phyloP scores from a whole-genome alignment of 1,140 invertebrate genomes.

The Lasioglossum baleicum region DNA sequence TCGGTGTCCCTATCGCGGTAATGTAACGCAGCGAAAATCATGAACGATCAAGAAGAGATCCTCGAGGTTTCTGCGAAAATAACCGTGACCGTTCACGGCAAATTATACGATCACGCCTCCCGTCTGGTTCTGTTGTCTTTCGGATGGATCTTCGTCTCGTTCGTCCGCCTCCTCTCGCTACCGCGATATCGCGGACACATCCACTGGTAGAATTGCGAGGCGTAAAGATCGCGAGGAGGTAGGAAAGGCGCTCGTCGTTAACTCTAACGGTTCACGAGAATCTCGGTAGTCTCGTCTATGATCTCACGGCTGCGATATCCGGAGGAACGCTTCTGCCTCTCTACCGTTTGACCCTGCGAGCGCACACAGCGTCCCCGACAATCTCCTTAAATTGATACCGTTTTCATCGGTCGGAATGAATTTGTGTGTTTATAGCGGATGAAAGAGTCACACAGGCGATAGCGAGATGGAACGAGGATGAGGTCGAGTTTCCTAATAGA shows the following conservation, averaged over 20 bases:
- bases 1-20: too few relatives aligned
- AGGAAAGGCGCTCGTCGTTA: slow-evolving; percentile 46
- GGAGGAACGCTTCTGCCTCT: neutral
- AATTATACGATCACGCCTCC: slow-evolving; percentile 31
- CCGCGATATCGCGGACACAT: slow-evolving; percentile 28
- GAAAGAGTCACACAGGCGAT: too few relatives aligned
- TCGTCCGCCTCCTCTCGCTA: slow-evolving; percentile 35
- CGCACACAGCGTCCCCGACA: neutral
- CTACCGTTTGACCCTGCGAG: neutral
- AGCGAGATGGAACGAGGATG: too few relatives aligned
- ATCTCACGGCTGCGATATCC: slow-evolving; percentile 30
- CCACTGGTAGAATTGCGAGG: slow-evolving; percentile 24
- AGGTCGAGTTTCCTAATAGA: too few relatives aligned
- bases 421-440: too few relatives aligned
- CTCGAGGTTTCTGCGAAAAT: too few relatives aligned
- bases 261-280: slow-evolving; percentile 46
- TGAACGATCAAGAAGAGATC: too few relatives aligned
- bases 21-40: too few relatives aligned
- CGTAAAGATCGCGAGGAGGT: slow-evolving; percentile 28
- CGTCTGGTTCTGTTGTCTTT: neutral
- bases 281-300: slow-evolving; percentile 31
- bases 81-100: too few relatives aligned
- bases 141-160: slow-evolving; percentile 21
- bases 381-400: neutral
- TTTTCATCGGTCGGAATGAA: neutral